A percentile compares a stretch with the other conserved stretches of the same genome.
These are phyloP conservation scores for Heliconius hortense DNA, from an alignment of 2,888 invertebrate genomes.

Conservation along the genomic window DNA sequence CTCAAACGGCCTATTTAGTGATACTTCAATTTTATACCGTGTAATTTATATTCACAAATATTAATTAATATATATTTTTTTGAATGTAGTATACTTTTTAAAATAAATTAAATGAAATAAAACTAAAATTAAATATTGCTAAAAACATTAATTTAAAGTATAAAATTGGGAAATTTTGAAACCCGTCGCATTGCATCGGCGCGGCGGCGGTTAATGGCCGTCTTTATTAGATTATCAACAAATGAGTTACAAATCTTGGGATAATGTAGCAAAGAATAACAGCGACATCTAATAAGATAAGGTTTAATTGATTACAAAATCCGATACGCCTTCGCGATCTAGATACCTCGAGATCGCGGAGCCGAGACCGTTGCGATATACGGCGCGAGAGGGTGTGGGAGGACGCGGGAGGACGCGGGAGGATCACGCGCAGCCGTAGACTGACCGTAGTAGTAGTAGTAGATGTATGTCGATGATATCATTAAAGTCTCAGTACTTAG, in stretches of 20 bases:
- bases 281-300: background rate
- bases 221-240: background rate
- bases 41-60: background rate
- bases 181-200: background rate
- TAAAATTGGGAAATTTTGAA: background rate
- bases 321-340: background rate
- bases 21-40: background rate
- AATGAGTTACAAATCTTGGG: background rate
- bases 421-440: too few species aligned
- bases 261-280: background rate
- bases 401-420: background rate
- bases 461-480: too few species aligned
- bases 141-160: background rate
- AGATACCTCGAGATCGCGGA: background rate
- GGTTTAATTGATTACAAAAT: background rate
- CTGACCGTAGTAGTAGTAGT: too few species aligned
- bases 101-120: too few species aligned
- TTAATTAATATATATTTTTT: too few species aligned
- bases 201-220: background rate
- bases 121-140: background rate
- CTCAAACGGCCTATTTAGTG: background rate
- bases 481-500: too few species aligned
- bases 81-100: too few species aligned
- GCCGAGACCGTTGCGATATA: conserved; percentile 2
- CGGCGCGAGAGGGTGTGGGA: background rate